Conservation (phyloP, 1,140 invertebrate species). For the Neodiprion virginianus region DNA sequence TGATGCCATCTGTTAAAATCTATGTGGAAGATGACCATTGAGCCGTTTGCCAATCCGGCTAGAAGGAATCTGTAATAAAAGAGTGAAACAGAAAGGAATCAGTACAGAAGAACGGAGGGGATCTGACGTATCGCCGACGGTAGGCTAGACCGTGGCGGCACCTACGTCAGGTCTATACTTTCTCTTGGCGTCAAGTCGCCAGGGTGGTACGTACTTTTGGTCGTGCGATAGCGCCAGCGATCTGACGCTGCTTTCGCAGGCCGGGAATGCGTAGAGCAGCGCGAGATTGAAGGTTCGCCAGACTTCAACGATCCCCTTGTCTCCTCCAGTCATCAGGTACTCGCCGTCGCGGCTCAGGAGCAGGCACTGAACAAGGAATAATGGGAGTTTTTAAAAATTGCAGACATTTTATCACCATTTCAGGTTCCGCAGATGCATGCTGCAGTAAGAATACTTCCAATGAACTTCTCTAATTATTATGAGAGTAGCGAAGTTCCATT, state of each 20-base stretch:
- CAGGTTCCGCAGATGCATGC: too few species aligned
- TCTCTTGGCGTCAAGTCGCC: not conserved
- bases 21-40: conserved; percentile 98
- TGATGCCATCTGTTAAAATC: conserved; percentile 99
- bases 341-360: conserved; percentile 96
- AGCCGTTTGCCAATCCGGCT: conserved; percentile 95
- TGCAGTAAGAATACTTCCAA: not conserved
- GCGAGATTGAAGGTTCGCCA: conserved; percentile 98
- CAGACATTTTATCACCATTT: not conserved
- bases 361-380: conserved; percentile 75
- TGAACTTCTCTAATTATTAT: conserved; percentile 16
- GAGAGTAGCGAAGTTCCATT: conserved; percentile 9
- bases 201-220: conserved; percentile 81
- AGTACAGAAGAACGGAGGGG: not conserved
- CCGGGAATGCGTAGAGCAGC: conserved; percentile 95
- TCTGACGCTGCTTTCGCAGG: conserved; percentile 91
- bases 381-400: not conserved
- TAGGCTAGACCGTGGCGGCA: too few species aligned
- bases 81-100: conserved; percentile 23
- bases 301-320: conserved; percentile 96
- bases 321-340: conserved; percentile 96
- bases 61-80: conserved; percentile 85
- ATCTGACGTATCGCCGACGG: too few species aligned
- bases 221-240: conserved; percentile 95
- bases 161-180: too few species aligned